Conservation (phyloP, 2,797 vertebrate genomes). For the Alectoris magna region DNA sequence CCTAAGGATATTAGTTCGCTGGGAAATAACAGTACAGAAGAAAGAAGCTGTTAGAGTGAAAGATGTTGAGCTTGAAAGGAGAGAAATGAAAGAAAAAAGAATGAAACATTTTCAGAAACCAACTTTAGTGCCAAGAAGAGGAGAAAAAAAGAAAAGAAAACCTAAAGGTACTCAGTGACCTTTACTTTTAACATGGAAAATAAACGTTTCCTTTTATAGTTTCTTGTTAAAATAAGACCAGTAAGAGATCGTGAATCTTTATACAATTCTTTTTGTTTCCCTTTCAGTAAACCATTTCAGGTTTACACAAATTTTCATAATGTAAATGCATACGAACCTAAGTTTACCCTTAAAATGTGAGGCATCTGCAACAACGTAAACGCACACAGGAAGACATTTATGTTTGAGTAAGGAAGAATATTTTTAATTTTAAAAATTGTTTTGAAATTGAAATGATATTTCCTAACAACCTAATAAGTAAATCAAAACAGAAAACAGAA, state of each 20-base stretch:
- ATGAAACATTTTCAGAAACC: constrained; percentile 46
- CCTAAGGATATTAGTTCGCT: constrained; percentile 59
- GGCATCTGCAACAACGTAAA: not conserved
- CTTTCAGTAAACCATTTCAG: constrained; percentile 37
- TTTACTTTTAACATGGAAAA: constrained; percentile 67
- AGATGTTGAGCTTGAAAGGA: constrained; percentile 59
- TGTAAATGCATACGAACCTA: not conserved
- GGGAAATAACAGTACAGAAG: constrained; percentile 62
- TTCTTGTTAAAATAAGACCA: constrained; percentile 63
- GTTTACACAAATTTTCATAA: constrained; percentile 59
- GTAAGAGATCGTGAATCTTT: constrained; percentile 54
- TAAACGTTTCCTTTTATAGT: constrained; percentile 68
- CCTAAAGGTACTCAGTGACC: constrained; percentile 64
- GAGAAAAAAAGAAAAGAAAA: constrained; percentile 22
- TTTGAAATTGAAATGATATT: not conserved
- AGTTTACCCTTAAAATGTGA: not conserved
- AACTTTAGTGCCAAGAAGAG: constrained; percentile 9
- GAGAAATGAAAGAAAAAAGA: constrained; percentile 51
- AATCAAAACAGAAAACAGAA: constrained; percentile 39
- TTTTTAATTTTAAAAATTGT: not conserved
- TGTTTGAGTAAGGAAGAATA: not conserved
- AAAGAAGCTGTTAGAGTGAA: constrained; percentile 68
- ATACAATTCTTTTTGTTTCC: constrained; percentile 25
- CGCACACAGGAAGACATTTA: not conserved
- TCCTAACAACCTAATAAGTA: constrained; percentile 10